Evolutionary conservation across 2,113 vertebrate genomes (phyloP).

Genomic region (Hemiscyllium ocellatum): DNA sequence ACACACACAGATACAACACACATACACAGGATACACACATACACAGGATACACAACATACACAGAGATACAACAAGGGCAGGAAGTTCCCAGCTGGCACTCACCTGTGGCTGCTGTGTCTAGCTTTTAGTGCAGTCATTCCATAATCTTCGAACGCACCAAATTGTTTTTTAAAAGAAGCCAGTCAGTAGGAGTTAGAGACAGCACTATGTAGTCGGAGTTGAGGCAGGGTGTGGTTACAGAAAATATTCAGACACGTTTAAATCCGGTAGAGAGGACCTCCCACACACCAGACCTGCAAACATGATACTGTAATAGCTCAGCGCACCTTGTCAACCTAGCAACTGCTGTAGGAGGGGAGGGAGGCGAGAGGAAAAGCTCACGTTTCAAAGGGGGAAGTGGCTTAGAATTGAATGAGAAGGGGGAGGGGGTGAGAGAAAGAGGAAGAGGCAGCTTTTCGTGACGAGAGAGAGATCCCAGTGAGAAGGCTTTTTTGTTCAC

Average conservation of each 20-base stretch:
- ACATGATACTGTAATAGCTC: background rate
- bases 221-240: background rate
- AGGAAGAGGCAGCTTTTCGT: background rate
- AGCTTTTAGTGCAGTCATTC: background rate
- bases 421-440: no score
- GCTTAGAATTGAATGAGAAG: background rate
- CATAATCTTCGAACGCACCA: background rate
- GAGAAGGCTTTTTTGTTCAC: background rate
- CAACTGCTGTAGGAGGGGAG: background rate
- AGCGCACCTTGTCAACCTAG: background rate
- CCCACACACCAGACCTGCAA: background rate
- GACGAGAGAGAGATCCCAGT: background rate
- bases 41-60: background rate
- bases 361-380: background rate
- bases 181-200: background rate
- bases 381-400: background rate
- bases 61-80: background rate
- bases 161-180: background rate
- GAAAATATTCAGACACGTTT: conserved; percentile 19
- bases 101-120: background rate
- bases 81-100: background rate
- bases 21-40: no score
- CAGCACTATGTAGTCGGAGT: no score
- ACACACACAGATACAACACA: no score
- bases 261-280: background rate